Conservation (phyloP, 2,797 vertebrate genomes). For the Steatocranus sp. region DNA sequence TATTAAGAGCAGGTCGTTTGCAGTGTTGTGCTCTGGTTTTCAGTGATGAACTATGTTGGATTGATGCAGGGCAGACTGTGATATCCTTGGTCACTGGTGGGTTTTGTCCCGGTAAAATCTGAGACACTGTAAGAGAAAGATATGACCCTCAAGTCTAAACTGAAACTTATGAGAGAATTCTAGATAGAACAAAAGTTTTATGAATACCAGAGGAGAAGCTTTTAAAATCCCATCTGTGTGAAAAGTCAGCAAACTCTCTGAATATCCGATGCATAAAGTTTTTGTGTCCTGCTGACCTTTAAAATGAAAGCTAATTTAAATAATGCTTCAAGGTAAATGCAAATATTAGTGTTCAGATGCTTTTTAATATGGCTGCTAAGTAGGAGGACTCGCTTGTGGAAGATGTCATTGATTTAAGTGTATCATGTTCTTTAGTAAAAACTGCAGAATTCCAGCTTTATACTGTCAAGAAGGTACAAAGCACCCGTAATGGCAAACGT, state of each 20-base stretch:
- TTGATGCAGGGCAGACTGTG: neutral
- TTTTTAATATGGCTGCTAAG: neutral
- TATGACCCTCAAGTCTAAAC: neutral
- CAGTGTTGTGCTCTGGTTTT: neutral
- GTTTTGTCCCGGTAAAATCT: neutral
- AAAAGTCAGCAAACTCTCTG: neutral
- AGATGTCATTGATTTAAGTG: neutral
- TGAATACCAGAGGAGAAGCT: neutral
- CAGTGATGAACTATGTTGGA: neutral
- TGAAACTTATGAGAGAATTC: neutral
- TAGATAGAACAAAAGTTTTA: neutral
- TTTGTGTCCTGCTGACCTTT: neutral
- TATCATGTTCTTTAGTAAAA: neutral
- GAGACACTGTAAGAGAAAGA: neutral
- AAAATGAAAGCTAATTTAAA: neutral
- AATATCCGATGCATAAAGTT: accelerated
- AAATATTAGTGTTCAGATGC: neutral
- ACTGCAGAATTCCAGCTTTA: neutral
- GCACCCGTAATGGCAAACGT: neutral
- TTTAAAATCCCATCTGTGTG: neutral
- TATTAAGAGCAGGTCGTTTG: neutral
- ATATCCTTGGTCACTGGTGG: neutral
- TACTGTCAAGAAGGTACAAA: neutral
- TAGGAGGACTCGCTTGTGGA: neutral
- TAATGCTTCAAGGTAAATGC: neutral